Conservation (phyloP, 1,140 invertebrate species). For the Ephestia elutella region DNA sequence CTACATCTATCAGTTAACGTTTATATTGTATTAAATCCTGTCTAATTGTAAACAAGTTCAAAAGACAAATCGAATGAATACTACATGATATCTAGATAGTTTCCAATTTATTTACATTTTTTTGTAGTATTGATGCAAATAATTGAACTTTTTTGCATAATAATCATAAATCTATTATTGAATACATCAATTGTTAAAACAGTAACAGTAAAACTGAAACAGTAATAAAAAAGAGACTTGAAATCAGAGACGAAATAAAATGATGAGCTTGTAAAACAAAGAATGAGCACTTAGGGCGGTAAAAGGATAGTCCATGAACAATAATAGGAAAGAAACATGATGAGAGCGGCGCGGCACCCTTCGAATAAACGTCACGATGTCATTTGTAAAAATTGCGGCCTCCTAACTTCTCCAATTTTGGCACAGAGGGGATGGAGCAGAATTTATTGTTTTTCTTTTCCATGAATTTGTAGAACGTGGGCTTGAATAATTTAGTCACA, state of each 20-base stretch:
- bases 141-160: no score
- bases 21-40: neutral
- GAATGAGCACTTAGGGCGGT: constrained; percentile 40
- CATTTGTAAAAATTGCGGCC: constrained; percentile 73
- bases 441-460: neutral
- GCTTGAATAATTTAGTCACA: no score
- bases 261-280: constrained; percentile 25
- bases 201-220: neutral
- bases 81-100: no score
- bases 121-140: no score
- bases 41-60: no score
- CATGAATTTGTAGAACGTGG: neutral
- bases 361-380: constrained; percentile 68
- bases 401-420: constrained; percentile 62
- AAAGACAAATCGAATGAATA: no score
- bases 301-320: constrained; percentile 40
- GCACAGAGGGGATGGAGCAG: constrained; percentile 27
- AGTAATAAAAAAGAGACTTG: neutral
- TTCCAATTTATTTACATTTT: no score
- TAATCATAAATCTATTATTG: no score
- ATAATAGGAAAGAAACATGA: constrained; percentile 69
- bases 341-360: constrained; percentile 49
- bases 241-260: constrained; percentile 11
- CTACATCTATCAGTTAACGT: neutral
- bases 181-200: neutral